Conservation (phyloP, 2,888 invertebrate genomes). For the Rhamphomyia laevipes region DNA sequence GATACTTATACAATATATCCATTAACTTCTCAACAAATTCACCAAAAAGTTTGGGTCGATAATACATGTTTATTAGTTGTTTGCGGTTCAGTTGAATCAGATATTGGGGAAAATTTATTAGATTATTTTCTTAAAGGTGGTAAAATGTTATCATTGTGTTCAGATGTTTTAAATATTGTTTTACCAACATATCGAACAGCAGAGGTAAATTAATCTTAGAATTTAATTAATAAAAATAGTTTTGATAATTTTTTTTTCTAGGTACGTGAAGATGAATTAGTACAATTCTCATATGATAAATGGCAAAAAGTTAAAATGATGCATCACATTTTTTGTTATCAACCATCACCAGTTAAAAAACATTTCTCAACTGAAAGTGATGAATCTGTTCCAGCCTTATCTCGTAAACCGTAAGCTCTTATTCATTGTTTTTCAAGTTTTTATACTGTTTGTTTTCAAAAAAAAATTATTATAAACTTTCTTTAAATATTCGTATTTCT, state of each 20-base stretch:
- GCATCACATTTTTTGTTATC: conserved; percentile 81
- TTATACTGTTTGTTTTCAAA: too few relatives aligned
- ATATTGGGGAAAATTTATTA: conserved; percentile 53
- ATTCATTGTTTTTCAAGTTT: neutral
- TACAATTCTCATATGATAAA: conserved; percentile 69
- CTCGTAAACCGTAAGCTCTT: conserved; percentile 37
- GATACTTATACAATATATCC: conserved; percentile 62
- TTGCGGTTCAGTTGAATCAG: conserved; percentile 58
- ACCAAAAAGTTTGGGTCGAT: conserved; percentile 38
- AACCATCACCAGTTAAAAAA: conserved; percentile 71
- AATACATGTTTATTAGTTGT: conserved; percentile 62
- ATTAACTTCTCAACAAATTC: conserved; percentile 37
- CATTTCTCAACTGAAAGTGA: conserved; percentile 70
- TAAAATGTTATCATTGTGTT: conserved; percentile 64
- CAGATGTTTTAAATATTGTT: conserved; percentile 64
- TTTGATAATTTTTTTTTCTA: conserved; percentile 24
- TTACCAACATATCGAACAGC: conserved; percentile 73
- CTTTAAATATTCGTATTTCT: neutral
- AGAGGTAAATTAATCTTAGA: conserved; percentile 43
- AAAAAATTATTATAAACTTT: too few relatives aligned
- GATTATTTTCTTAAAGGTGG: conserved; percentile 65
- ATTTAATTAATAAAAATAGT: neutral
- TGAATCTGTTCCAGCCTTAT: conserved; percentile 40
- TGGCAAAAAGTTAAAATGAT: conserved; percentile 78
- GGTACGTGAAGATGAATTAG: conserved; percentile 72